Evolutionary conservation across 2,797 vertebrate genomes (phyloP).

Genomic region (Siniperca scherzeri): DNA sequence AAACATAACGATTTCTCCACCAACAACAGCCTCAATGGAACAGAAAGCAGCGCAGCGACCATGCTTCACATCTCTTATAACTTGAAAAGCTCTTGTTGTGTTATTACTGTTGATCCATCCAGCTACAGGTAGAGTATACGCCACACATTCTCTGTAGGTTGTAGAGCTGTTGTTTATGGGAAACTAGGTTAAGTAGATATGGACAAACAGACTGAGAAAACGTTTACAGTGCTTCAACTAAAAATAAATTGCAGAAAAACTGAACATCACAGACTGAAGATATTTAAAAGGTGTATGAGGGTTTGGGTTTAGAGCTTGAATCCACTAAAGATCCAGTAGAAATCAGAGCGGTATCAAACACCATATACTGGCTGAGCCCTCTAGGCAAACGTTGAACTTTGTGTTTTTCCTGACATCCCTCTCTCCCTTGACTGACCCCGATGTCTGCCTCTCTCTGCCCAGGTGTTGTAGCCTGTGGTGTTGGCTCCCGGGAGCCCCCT

Average conservation of each 20-base stretch:
- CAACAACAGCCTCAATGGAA: neutral
- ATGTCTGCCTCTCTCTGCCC: slow-evolving; percentile 47
- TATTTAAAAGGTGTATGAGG: neutral
- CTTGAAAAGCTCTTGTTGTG: neutral
- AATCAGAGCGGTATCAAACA: neutral
- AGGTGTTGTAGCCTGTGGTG: slow-evolving; percentile 74
- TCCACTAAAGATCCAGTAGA: neutral
- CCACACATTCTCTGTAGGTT: neutral
- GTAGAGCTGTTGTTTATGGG: neutral
- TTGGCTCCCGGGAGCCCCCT: slow-evolving; percentile 55
- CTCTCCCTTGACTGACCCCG: slow-evolving; percentile 50
- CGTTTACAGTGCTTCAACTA: neutral
- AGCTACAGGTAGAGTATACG: neutral
- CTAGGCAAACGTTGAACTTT: slow-evolving; percentile 26
- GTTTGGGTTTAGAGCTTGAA: neutral
- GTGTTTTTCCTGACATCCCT: slow-evolving; percentile 36
- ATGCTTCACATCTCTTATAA: neutral
- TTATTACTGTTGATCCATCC: too few relatives aligned
- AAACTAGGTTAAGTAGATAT: neutral
- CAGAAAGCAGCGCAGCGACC: neutral
- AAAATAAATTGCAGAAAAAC: too few relatives aligned
- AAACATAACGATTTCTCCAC: neutral
- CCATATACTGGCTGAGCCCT: neutral
- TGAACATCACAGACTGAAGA: neutral
- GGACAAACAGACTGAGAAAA: neutral